Evolutionary conservation across 92 coral and sea anemone species (phyloP).

Genomic region (Paramuricea clavata): DNA sequence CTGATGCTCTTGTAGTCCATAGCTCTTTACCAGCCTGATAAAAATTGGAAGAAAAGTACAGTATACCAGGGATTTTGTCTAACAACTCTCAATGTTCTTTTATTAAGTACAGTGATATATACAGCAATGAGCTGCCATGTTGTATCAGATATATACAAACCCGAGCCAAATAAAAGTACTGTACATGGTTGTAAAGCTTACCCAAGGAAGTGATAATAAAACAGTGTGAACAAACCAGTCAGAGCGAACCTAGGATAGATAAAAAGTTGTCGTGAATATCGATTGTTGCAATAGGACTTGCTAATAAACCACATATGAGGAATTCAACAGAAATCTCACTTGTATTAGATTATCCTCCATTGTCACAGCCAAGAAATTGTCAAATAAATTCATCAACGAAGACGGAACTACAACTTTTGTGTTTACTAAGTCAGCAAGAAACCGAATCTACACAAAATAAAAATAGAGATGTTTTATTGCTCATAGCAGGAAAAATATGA

Average conservation of each 20-base stretch:
- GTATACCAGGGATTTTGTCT: too few relatives aligned
- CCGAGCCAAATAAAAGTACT: too few relatives aligned
- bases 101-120: too few relatives aligned
- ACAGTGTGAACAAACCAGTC: slow-evolving; percentile 97
- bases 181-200: slow-evolving; percentile 38
- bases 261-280: too few relatives aligned
- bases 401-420: slow-evolving; percentile 92
- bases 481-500: too few relatives aligned
- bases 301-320: not conserved
- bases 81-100: too few relatives aligned
- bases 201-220: slow-evolving; percentile 94
- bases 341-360: slow-evolving; percentile 90
- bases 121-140: too few relatives aligned
- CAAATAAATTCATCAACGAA: slow-evolving; percentile 90
- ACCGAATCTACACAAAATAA: slow-evolving; percentile 80
- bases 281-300: too few relatives aligned
- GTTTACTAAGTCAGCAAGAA: slow-evolving; percentile 93
- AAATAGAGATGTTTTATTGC: too few relatives aligned
- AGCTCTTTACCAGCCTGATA: slow-evolving; percentile 90
- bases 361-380: slow-evolving; percentile 88
- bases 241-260: slow-evolving; percentile 99
- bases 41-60: not conserved
- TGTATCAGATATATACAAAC: too few relatives aligned
- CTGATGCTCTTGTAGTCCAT: slow-evolving; percentile 83
- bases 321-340: slow-evolving; percentile 45